These are phyloP conservation scores for Rhagoletis pomonella DNA, from an alignment of 1,140 invertebrate genomes.

Conservation along the genomic window DNA sequence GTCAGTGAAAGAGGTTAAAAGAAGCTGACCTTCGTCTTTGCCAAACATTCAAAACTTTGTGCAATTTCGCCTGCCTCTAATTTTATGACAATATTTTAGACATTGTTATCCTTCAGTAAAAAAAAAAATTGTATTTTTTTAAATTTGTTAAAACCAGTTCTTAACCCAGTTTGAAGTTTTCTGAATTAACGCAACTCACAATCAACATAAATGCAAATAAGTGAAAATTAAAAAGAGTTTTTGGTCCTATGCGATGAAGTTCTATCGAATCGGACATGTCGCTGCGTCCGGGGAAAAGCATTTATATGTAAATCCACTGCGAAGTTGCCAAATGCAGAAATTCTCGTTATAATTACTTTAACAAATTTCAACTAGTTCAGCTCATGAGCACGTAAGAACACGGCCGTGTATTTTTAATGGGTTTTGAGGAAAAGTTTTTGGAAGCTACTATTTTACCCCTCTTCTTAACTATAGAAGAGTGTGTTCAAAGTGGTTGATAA, in stretches of 20 bases:
- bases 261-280: background rate
- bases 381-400: no score
- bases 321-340: background rate
- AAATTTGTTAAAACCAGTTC: background rate
- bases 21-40: constrained; percentile 26
- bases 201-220: background rate
- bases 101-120: background rate
- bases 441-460: no score
- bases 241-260: background rate
- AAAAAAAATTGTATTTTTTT: background rate
- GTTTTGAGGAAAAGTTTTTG: no score
- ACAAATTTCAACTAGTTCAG: no score
- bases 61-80: background rate
- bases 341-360: no score
- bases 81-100: background rate
- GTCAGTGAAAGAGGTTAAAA: background rate
- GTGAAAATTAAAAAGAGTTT: background rate
- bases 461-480: no score
- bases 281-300: background rate
- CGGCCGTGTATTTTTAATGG: no score
- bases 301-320: background rate
- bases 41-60: background rate
- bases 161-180: constrained; percentile 1
- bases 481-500: no score
- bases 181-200: background rate